Percentiles rank a stretch among this genome's conserved stretches.
Conservation (phyloP, 2,113 vertebrate genomes). For the Cavia aperea region DNA sequence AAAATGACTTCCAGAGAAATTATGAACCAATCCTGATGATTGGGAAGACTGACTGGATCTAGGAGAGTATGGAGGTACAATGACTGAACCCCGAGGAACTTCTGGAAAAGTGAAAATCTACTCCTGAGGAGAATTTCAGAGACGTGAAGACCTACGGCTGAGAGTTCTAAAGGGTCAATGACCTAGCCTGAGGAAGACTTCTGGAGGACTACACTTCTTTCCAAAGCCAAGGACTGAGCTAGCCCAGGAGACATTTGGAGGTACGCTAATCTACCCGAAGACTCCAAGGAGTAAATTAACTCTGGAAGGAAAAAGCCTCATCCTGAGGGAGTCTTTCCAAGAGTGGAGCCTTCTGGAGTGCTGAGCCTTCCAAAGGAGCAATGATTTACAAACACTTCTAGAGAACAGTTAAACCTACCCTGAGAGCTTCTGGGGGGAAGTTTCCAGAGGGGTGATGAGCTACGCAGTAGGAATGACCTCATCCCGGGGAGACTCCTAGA, state of each 20-base stretch:
- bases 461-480: background rate
- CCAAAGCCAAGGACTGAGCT: background rate
- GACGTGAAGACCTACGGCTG: background rate
- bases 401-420: background rate
- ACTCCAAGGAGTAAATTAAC: background rate
- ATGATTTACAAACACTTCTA: background rate
- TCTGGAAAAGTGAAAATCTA: background rate
- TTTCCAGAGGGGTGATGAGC: background rate
- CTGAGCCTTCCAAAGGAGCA: background rate
- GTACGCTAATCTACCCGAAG: background rate
- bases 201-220: background rate
- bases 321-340: background rate
- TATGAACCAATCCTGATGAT: background rate
- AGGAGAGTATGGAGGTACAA: background rate
- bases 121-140: background rate
- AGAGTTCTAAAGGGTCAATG: background rate
- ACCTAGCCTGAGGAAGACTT: background rate
- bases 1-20: background rate
- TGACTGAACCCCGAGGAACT: background rate
- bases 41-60: background rate
- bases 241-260: background rate
- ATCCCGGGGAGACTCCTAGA: background rate
- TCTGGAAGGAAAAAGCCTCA: background rate
- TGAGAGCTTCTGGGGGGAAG: background rate
- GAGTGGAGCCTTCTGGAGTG: background rate